phyloP scores from a whole-genome alignment of 2,888 invertebrate species.

The Drosophila kuntzei region DNA sequence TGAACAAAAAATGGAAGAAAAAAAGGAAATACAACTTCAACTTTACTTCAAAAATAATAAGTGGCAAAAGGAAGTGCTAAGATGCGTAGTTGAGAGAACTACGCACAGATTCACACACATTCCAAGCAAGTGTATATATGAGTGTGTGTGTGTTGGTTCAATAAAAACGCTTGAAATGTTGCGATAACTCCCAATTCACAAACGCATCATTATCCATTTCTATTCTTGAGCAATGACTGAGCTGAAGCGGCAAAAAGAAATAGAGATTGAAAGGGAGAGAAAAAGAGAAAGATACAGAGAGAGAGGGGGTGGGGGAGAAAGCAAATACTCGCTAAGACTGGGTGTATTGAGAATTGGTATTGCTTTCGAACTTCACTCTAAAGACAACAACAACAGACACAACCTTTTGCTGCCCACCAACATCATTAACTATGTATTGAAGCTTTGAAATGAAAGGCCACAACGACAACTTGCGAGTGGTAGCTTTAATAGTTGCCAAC shows the following conservation, averaged over 20 bases:
- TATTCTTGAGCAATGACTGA: slow-evolving; percentile 33
- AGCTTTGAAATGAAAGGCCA: background rate
- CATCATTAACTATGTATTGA: slow-evolving; percentile 25
- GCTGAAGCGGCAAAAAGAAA: slow-evolving; percentile 7
- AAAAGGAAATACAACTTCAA: slow-evolving; percentile 45
- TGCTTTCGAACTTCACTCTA: no score
- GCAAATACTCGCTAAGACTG: background rate
- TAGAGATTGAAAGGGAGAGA: slow-evolving; percentile 1
- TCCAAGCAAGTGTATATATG: background rate
- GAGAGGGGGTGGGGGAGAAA: background rate
- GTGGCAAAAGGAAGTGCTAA: slow-evolving; percentile 51
- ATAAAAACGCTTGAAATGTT: slow-evolving; percentile 58
- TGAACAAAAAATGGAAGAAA: slow-evolving; percentile 8
- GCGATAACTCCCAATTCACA: slow-evolving; percentile 72
- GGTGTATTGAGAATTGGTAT: no score
- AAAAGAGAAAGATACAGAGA: background rate
- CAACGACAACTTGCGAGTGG: slow-evolving; percentile 7
- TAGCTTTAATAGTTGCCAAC: slow-evolving; percentile 14
- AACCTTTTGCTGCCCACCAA: slow-evolving; percentile 31
- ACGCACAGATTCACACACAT: slow-evolving; percentile 29
- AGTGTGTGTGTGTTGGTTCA: slow-evolving; percentile 39
- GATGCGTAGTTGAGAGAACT: slow-evolving; percentile 35
- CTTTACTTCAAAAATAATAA: slow-evolving; percentile 55
- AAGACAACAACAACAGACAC: no score
- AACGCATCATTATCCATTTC: slow-evolving; percentile 74